A percentile compares a stretch with the other conserved stretches of the same genome.
Evolutionary conservation across 2,113 vertebrate genomes (phyloP).

Genomic region (Otis tarda): DNA sequence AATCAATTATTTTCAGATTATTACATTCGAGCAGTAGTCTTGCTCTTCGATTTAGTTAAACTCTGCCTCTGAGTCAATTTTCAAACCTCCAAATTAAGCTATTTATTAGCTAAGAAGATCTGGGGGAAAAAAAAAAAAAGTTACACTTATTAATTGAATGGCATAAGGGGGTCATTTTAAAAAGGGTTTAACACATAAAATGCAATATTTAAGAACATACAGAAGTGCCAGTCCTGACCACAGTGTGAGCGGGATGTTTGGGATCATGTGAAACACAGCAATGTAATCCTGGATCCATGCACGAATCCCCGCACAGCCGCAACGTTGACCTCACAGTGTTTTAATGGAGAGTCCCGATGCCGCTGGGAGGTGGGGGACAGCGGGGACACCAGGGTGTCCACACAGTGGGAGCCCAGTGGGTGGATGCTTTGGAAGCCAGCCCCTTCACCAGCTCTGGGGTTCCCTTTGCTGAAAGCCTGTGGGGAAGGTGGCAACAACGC

Average conservation of each 20-base stretch:
- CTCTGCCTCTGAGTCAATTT: constrained; percentile 65
- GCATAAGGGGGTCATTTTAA: not conserved
- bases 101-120: constrained; percentile 57
- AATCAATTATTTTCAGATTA: constrained; percentile 72
- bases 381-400: not conserved
- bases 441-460: not conserved
- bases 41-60: constrained; percentile 61
- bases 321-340: fast-evolving
- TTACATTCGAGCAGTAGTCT: constrained; percentile 51
- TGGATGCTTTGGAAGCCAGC: fast-evolving
- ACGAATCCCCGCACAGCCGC: fast-evolving
- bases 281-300: fast-evolving
- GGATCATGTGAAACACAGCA: not conserved
- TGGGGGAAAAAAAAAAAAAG: not conserved
- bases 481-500: not conserved
- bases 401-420: fast-evolving
- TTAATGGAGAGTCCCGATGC: fast-evolving
- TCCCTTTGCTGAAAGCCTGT: not conserved
- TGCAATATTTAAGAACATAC: fast-evolving
- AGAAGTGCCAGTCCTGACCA: not conserved
- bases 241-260: fast-evolving
- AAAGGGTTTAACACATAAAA: not conserved
- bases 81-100: constrained; percentile 53
- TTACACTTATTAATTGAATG: not conserved
- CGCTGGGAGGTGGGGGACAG: not conserved